Conservation (phyloP, 2,888 invertebrate genomes). For the Melipona beecheii region DNA sequence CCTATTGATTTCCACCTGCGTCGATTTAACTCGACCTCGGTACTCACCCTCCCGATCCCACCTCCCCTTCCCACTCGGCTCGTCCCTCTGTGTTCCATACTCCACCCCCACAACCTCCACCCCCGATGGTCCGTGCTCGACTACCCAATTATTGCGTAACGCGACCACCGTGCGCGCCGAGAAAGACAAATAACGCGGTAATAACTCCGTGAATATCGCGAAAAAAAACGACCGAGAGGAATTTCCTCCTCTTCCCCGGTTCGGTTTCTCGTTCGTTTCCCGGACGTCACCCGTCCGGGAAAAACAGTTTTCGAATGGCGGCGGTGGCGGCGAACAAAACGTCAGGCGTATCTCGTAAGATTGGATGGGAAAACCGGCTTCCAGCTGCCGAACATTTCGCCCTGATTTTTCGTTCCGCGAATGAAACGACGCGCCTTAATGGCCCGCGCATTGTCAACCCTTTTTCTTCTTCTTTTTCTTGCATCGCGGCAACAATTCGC, state of each 20-base stretch:
- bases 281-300: background rate
- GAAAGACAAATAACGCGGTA: conserved; percentile 59
- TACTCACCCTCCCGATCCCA: conserved; percentile 15
- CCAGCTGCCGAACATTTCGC: conserved; percentile 10
- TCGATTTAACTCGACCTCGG: conserved; percentile 63
- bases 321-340: conserved; percentile 17
- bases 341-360: conserved; percentile 24
- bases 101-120: background rate
- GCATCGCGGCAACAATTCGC: background rate
- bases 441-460: conserved; percentile 14
- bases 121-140: conserved; percentile 9
- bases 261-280: background rate
- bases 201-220: conserved; percentile 52
- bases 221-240: background rate
- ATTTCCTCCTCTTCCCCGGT: background rate
- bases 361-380: conserved; percentile 16
- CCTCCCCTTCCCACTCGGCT: background rate
- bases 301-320: conserved; percentile 11
- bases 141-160: conserved; percentile 67
- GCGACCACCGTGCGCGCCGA: conserved; percentile 12
- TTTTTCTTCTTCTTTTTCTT: background rate
- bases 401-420: conserved; percentile 35
- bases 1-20: conserved; percentile 72
- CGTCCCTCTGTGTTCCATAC: background rate
- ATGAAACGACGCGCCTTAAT: conserved; percentile 25